Evolutionary conservation across 2,888 invertebrate genomes (phyloP), one percentile per base, ranked within the genome.

Genomic region (Eurytoma adleriae): DNA sequence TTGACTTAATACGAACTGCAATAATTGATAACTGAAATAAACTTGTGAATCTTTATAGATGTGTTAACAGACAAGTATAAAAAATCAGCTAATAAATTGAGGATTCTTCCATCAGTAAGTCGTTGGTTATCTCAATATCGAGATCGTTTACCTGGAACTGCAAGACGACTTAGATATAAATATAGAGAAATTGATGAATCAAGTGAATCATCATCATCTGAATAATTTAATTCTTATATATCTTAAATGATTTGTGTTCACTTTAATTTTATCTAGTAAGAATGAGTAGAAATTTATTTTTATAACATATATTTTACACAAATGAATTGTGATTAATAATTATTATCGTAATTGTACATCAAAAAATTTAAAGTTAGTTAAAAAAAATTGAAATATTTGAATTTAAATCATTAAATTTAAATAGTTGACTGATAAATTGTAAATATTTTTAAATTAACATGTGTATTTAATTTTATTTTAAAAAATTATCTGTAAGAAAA

Each of bases 1-100:
- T 3, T 57, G 52, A 13, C 48, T 56, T 70, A 27, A 14, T 40
- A 48, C 7, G 20, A 59, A 30, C 7, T 3, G n/a, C 7, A 4
- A 64, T 40, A n/a, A 40, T 40, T 40, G 0, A 1, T 40, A 40
- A 40, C 7, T 10, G 1, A 40, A 40, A 40, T 0, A 40, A 40
- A 40, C 1, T 40, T 40, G 7, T 40, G 40, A 40, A 40, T 68
- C 3, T 18, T 56, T 52, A 30, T 67, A 72, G 78, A 78, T 78
- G 40, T 67, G 7, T 67, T 78, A 16, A 50, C n/a, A 14, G 30
- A 66, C 10, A 78, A 71, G 20, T 66, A 78, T 52, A 59, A 72
- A n/a, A 24, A 71, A 54, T 52, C 59, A 20, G 0, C 67, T 27
- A 20, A 4, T 16, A 20, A 57, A 20, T 66, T 78, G 16, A 62